Evolutionary conservation across 2,888 invertebrate species (phyloP).

Genomic region (Boloria selene): DNA sequence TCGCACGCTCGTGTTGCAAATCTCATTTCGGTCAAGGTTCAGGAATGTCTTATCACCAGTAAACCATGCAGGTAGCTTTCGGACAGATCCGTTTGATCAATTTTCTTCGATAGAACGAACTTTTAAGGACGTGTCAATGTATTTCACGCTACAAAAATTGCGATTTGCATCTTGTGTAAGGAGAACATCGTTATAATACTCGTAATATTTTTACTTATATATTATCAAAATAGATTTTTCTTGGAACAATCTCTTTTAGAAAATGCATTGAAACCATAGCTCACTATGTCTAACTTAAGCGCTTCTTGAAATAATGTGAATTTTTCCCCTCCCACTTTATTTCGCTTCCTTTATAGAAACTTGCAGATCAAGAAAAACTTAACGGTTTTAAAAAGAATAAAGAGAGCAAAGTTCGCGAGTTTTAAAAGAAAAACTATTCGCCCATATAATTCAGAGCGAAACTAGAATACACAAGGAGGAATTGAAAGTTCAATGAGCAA

Average conservation of each 20-base stretch:
- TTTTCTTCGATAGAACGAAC: slow-evolving; percentile 27
- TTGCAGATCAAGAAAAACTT: slow-evolving; percentile 39
- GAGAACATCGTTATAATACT: neutral
- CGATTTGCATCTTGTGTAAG: neutral
- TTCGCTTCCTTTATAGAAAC: slow-evolving; percentile 39
- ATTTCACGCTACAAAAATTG: slow-evolving; percentile 23
- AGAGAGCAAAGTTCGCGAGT: slow-evolving; percentile 35
- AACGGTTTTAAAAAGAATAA: slow-evolving; percentile 37
- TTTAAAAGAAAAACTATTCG: slow-evolving; percentile 37
- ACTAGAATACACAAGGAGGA: slow-evolving; percentile 32
- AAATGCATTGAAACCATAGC: slow-evolving; percentile 35
- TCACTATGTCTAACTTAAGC: slow-evolving; percentile 36
- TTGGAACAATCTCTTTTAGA: slow-evolving; percentile 27
- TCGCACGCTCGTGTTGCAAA: slow-evolving; percentile 17
- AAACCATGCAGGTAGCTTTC: slow-evolving; percentile 23
- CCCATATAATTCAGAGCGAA: slow-evolving; percentile 36
- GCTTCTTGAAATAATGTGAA: slow-evolving; percentile 38
- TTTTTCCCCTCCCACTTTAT: slow-evolving; percentile 30
- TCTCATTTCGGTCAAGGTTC: slow-evolving; percentile 30
- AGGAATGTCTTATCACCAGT: slow-evolving; percentile 31
- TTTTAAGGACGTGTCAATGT: slow-evolving; percentile 32
- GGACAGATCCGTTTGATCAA: slow-evolving; percentile 42
- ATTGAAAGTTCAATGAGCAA: slow-evolving; percentile 38
- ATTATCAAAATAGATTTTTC: slow-evolving; percentile 19
- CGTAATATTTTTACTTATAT: neutral